Evolutionary conservation across 2,113 vertebrate species (phyloP).

Genomic region (Recurvirostra avosetta): DNA sequence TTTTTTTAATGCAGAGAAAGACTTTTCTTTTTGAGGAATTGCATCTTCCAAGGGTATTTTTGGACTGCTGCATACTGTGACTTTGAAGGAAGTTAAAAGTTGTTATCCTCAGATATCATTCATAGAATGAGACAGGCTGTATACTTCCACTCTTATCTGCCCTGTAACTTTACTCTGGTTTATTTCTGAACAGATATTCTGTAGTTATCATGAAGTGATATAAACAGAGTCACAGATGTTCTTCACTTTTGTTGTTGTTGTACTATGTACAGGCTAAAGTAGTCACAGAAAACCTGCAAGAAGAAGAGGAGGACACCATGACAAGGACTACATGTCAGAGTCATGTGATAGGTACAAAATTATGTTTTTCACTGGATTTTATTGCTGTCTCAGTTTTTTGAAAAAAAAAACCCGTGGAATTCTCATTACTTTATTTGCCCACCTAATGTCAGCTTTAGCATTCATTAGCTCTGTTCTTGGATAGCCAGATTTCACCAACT

Average conservation of each 20-base stretch:
- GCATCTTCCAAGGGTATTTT: constrained; percentile 7
- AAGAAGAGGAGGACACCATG: constrained; percentile 74
- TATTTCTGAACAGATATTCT: constrained; percentile 35
- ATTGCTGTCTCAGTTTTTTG: background rate
- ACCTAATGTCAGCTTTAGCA: background rate
- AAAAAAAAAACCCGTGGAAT: background rate
- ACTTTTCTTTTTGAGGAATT: constrained; percentile 14
- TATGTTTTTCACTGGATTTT: constrained; percentile 34
- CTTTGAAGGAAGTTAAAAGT: constrained; percentile 38
- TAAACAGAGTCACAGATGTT: constrained; percentile 36
- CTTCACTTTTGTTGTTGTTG: constrained; percentile 47
- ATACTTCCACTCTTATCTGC: background rate
- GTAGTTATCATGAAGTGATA: constrained; percentile 13
- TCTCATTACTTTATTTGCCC: background rate
- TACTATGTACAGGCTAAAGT: constrained; percentile 73
- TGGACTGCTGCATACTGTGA: constrained; percentile 7
- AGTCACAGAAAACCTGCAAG: constrained; percentile 75
- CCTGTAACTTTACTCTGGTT: background rate
- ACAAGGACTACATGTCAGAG: constrained; percentile 80
- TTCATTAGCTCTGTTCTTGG: background rate
- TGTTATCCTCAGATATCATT: background rate
- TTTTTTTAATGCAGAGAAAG: background rate
- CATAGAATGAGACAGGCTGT: background rate
- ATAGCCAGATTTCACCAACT: background rate
- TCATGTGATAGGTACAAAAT: constrained; percentile 81